Evolutionary conservation across 2,113 vertebrate genomes (phyloP).

Genomic region (Catharus minimus): DNA sequence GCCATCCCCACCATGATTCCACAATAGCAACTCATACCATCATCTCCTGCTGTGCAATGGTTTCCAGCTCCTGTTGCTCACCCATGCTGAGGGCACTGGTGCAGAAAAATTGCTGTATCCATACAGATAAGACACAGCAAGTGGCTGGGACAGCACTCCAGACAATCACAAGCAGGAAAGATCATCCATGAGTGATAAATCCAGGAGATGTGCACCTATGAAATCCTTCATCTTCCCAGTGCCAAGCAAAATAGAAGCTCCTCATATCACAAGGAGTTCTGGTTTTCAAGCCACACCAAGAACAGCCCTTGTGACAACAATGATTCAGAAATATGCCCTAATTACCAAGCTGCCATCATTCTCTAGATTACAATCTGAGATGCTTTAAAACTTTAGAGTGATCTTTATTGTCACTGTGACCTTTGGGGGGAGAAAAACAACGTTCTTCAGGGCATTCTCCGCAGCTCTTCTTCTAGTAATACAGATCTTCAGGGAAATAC

Average conservation of each 20-base stretch:
- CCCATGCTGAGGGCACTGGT: not conserved
- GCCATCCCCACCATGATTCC: not conserved
- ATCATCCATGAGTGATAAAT: not conserved
- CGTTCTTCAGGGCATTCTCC: not conserved
- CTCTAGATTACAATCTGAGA: conserved; percentile 49
- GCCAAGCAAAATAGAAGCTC: not conserved
- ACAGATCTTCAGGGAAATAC: not conserved
- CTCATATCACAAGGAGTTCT: not conserved
- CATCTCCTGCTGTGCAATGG: not conserved
- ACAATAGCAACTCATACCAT: not conserved
- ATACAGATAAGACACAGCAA: fast-evolving
- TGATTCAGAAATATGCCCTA: conserved; percentile 48
- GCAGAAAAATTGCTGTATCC: not conserved
- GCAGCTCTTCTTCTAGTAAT: not conserved
- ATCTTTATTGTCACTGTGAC: conserved; percentile 16
- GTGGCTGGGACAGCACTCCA: fast-evolving
- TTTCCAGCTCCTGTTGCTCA: not conserved
- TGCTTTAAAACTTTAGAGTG: conserved; percentile 23
- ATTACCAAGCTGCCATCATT: conserved; percentile 22
- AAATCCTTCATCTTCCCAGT: not conserved
- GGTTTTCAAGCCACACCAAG: not conserved
- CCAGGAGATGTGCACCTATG: not conserved
- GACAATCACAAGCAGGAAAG: not conserved
- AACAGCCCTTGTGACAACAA: conserved; percentile 25
- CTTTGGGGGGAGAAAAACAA: not conserved